These are phyloP conservation scores for Lucinisca nassula DNA, from an alignment of 2,888 invertebrate genomes.

Conservation along the genomic window DNA sequence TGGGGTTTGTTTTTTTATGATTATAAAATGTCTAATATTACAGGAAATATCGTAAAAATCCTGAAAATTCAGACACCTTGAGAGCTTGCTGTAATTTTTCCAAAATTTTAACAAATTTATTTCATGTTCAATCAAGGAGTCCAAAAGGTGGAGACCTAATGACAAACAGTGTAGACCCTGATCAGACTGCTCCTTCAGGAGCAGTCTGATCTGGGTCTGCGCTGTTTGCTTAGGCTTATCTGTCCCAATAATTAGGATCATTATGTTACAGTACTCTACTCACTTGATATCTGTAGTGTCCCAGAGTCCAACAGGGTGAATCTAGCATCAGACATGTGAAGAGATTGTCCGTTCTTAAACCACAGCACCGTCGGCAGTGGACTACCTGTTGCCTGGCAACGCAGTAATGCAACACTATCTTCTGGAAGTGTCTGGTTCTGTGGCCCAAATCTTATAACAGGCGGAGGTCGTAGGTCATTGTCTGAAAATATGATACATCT, in stretches of 20 bases:
- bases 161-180: too few relatives aligned
- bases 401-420: slow-evolving; percentile 93
- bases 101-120: too few relatives aligned
- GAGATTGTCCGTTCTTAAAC: slow-evolving; percentile 91
- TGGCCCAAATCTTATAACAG: slow-evolving; percentile 95
- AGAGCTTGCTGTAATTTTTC: too few relatives aligned
- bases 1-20: too few relatives aligned
- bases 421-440: slow-evolving; percentile 95
- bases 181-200: too few relatives aligned
- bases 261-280: slow-evolving; percentile 15
- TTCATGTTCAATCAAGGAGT: too few relatives aligned
- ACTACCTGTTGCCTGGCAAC: slow-evolving; percentile 93
- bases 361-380: slow-evolving; percentile 92
- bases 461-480: slow-evolving; percentile 90
- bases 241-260: background rate
- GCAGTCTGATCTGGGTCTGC: too few relatives aligned
- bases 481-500: slow-evolving; percentile 75
- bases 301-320: slow-evolving; percentile 92
- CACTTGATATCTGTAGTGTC: slow-evolving; percentile 92
- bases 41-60: too few relatives aligned
- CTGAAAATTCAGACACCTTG: too few relatives aligned
- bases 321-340: slow-evolving; percentile 88
- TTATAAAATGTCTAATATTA: too few relatives aligned
- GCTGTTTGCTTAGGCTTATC: too few relatives aligned
- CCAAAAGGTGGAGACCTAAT: too few relatives aligned